Evolutionary conservation across 2,888 invertebrate genomes (phyloP), one percentile per base, ranked within the genome.

Genomic region (Caenorhabditis sinica): DNA sequence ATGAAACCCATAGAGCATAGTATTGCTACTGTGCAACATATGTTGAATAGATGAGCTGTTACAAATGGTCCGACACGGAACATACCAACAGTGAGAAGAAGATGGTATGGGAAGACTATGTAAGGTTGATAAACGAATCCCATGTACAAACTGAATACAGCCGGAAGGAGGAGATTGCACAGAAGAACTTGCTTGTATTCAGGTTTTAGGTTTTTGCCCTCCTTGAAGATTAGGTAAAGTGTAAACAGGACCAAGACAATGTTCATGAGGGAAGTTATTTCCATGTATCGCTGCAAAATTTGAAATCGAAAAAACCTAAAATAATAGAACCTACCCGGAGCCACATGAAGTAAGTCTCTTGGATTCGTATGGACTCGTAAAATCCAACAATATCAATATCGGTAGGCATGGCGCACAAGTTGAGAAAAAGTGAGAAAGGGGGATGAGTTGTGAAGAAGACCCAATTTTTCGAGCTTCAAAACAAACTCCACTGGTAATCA

Each of bases 41-140:
- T 83, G 40, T 83, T 83, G 36, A 83, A 83, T 0, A 83, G 74
- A 53, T 83, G 83, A 0, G 83, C 83, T 13, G 83, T 83, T 45
- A 75, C 69, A 60, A 79, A 83, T 2, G 83, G 83, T 25, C 83
- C 83, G 11, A 79, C 74, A 2, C 83, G 79, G 43, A 83, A 83
- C 17, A 83, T 69, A 0, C 79, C 79, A 45, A 83, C 65, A 13
- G 83, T 83, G 11, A 83, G 65, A 0, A 83, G 74, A 11, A 83
- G 45, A 36, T 83, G 83, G 33, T 83, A 83, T 2, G 83, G 83
- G 43, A 83, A 83, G 4, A 83, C 71, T 4, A 83, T 83, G 30
- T 83, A 83, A 0, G 83, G 83, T 20, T 79, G 73, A 49, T 83
- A 83, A 15, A 83, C 43, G n/a, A 83, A 83, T 5, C 83, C 83